phyloP scores from a whole-genome alignment of 2,888 invertebrate species.

The Acanthosepion esculentum region DNA sequence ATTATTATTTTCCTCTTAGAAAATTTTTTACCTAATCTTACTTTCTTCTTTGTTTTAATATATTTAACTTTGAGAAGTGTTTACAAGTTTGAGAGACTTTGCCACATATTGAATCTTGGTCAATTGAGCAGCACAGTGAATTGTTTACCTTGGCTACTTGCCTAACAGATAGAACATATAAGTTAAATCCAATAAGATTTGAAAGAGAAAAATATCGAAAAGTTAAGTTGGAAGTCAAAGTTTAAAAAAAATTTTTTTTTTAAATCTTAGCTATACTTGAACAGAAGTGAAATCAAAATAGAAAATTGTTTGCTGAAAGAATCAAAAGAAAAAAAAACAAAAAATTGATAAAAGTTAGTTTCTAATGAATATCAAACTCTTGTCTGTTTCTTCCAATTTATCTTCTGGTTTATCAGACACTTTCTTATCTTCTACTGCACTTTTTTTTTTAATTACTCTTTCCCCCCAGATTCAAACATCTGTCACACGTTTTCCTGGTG shows the following conservation, averaged over 20 bases:
- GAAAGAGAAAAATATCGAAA: neutral
- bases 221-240: neutral
- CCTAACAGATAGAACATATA: neutral
- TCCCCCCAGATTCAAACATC: neutral
- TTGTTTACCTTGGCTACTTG: neutral
- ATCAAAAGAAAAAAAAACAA: neutral
- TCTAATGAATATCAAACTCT: neutral
- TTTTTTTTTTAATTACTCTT: neutral
- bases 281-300: neutral
- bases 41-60: neutral
- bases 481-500: neutral
- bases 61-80: neutral
- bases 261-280: neutral
- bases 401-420: neutral
- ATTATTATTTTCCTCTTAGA: neutral
- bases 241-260: neutral
- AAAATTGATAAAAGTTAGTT: neutral
- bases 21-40: neutral
- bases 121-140: neutral
- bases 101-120: neutral
- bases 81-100: neutral
- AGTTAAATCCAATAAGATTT: neutral
- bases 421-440: neutral
- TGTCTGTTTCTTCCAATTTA: neutral
- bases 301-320: neutral